Base-by-base conservation (phyloP, 2,113 vertebrate species). In the Otus sunia region DNA sequence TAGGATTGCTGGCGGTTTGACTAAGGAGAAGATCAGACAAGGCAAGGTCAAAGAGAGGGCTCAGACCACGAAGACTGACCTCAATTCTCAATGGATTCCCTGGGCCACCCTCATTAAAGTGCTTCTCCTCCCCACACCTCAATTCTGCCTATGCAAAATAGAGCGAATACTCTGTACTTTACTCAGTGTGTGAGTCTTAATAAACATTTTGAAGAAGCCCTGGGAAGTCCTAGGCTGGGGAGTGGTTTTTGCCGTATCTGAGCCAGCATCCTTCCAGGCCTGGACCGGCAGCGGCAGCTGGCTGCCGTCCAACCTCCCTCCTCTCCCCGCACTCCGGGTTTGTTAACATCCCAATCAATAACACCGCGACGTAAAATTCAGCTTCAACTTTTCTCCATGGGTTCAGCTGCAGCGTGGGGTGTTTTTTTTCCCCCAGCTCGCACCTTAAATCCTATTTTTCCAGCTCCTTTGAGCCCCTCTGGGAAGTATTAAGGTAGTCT, bases 271-370 rank as follows among this genome's bases (percentile, higher is more conserved):
- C 49, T 77, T 96, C 89, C 94, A 94, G 89, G n/a, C 64, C 59
- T 22, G 82, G 82, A 59, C 86, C n/a, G 1, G 82, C 75, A 81
- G 88, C 27, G 0, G 74, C 71, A 52, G 22, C 90, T 93, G 90
- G 86, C 86, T 47, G 66, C 2, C 10, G 1, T 92, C 92, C 96
- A 95, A 32, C 55, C 91, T 88, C 88, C 62, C 86, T 67, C 53
- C 18, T 6, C 75, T 90, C 88, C n/a, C 13, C 9, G 1, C 9
- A 0, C 92, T 81, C 82, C 1, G 3, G 22, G 52, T 94, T 91
- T 94, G 86, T 91, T 96, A 94, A 91, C 80, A 81, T 84, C 93
- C 94, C 84, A 21, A 92, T 96, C 75, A 16, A 84, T 92, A 86
- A 69, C 53, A 10, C 64, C 49, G 2, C 34, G 2, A 58, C 91